phyloP scores from a whole-genome alignment of 2,797 vertebrate genomes.

The Alauda arvensis region DNA sequence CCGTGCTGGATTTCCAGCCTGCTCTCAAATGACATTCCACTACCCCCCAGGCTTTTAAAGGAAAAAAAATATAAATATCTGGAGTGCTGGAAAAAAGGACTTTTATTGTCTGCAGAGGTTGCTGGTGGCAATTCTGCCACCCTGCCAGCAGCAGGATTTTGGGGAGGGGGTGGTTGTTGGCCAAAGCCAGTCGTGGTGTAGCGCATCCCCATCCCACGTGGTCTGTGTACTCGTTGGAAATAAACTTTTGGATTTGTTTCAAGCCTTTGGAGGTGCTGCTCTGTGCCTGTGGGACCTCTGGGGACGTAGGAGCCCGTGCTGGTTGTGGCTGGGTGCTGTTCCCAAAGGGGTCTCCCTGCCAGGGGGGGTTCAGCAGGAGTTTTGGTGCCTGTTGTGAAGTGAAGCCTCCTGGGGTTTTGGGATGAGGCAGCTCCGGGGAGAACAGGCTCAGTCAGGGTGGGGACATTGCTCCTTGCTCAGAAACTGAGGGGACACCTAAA shows the following conservation, averaged over 20 bases:
- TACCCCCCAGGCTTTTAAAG: background rate
- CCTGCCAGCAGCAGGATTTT: background rate
- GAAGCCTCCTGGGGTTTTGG: background rate
- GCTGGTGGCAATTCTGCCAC: background rate
- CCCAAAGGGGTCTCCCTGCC: fast-evolving
- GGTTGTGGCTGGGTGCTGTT: fast-evolving
- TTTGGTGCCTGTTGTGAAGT: fast-evolving
- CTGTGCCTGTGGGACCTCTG: fast-evolving
- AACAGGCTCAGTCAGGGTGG: fast-evolving
- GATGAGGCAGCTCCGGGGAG: background rate
- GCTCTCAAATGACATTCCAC: background rate
- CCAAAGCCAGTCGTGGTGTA: slow-evolving; percentile 50
- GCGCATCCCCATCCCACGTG: slow-evolving; percentile 61
- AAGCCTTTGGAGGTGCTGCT: background rate
- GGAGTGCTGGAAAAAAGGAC: slow-evolving; percentile 23
- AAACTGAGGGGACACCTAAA: background rate
- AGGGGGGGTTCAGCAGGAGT: background rate
- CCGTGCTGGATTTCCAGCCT: background rate
- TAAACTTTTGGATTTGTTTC: slow-evolving; percentile 75
- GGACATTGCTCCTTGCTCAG: background rate
- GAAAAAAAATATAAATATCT: background rate
- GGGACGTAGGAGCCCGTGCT: background rate
- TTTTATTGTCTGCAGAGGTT: background rate
- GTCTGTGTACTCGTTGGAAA: slow-evolving; percentile 75
- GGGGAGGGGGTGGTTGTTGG: background rate